These are phyloP conservation scores for Cyrtonyx montezumae DNA, from an alignment of 2,113 vertebrate genomes.

Conservation along the genomic window DNA sequence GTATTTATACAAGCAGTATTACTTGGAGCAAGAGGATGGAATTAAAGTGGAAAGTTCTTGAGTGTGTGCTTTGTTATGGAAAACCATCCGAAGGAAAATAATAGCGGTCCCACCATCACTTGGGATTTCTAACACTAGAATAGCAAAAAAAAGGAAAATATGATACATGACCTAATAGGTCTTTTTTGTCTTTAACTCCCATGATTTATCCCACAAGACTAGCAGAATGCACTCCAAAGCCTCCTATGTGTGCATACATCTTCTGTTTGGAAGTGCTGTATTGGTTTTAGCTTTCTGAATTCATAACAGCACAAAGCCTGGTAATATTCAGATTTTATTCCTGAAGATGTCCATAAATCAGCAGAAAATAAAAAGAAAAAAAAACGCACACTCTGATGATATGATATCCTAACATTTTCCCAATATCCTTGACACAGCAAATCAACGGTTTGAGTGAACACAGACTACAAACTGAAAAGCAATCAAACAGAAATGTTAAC, in stretches of 20 bases:
- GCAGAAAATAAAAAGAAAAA: constrained; percentile 39
- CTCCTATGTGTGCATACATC: neutral
- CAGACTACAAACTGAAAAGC: constrained; percentile 26
- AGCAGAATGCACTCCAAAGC: constrained; percentile 36
- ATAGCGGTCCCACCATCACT: constrained; percentile 13
- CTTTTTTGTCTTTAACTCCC: constrained; percentile 37
- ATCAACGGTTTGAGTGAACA: constrained; percentile 50
- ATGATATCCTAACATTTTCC: constrained; percentile 37
- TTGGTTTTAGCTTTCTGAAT: constrained; percentile 60
- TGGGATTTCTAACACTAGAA: constrained; percentile 40
- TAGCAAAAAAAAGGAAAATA: constrained; percentile 5
- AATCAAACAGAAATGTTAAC: constrained; percentile 54
- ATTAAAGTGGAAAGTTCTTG: constrained; percentile 68
- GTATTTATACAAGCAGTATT: constrained; percentile 65
- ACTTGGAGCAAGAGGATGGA: constrained; percentile 66
- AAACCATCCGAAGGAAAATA: constrained; percentile 53
- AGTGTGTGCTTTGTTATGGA: constrained; percentile 52
- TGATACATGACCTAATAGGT: constrained; percentile 53
- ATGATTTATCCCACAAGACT: constrained; percentile 50
- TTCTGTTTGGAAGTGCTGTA: constrained; percentile 35
- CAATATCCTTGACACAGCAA: constrained; percentile 42
- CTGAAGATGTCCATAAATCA: constrained; percentile 56
- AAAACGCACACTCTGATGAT: neutral
- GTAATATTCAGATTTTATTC: constrained; percentile 54
- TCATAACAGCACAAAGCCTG: constrained; percentile 34